Base-by-base conservation (phyloP, 2,888 invertebrate species). In the Mayetiola destructor region DNA sequence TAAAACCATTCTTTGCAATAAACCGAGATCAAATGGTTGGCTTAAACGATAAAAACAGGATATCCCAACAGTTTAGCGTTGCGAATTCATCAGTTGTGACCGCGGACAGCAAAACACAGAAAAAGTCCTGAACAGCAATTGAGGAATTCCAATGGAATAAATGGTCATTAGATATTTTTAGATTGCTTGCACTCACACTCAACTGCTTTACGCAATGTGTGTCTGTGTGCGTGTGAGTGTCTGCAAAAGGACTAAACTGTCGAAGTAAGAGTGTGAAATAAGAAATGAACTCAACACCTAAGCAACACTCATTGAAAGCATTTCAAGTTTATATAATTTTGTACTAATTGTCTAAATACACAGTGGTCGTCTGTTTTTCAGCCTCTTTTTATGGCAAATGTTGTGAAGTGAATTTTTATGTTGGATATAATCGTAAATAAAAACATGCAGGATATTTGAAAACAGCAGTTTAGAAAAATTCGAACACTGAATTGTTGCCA, bases 391-490 rank as follows among this genome's bases (percentile, higher is more conserved):
- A 48, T 48, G 48, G 48, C 27, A 27, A 48, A 14, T 48, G 48
- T 48, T n/a, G 27, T 48, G 16, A 48, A 48, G 48, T 48, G 16
- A 48, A 27, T 48, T 48, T 48, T 48, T 48, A 27, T 48, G 27
- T 48, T 48, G 9, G 48, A 48, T 27, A 48, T 27, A 48, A 48
- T 27, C 27, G 27, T 48, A 48, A 48, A 48, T 48, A 27, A 48
- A 16, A n/a, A n/a, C n/a, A n/a, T n/a, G n/a, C n/a, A n/a, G n/a
- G n/a, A n/a, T n/a, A n/a, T n/a, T n/a, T n/a, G n/a, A n/a, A n/a
- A n/a, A n/a, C n/a, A n/a, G n/a, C n/a, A n/a, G n/a, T n/a, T n/a
- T n/a, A n/a, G n/a, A n/a, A n/a, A n/a, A n/a, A n/a, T n/a, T n/a
- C n/a, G n/a, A n/a, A n/a, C n/a, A n/a, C n/a, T n/a, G n/a, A n/a